Evolutionary conservation across 2,113 vertebrate genomes (phyloP), one percentile per base, ranked within the genome.

Genomic region (Picathartes gymnocephalus): DNA sequence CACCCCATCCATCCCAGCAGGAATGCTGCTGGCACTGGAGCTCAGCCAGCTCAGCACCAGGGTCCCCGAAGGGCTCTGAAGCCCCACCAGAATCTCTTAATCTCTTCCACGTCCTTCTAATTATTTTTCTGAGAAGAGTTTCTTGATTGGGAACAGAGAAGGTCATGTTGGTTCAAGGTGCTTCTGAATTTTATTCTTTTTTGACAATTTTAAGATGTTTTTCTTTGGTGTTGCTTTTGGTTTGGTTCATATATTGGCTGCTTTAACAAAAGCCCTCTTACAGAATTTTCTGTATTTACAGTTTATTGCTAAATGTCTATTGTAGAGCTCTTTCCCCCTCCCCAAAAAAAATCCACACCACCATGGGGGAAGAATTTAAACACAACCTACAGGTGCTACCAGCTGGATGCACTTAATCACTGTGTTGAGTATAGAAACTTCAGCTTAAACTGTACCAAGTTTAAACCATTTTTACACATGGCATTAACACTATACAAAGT

Each of bases 121-220:
- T n/a, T 23, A 6, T 42, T 70, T 23, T 70, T 56, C 42, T 16
- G 15, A 24, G 37, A 50, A 23, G 37, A 58, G 39, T 30, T 73
- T 61, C 53, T 39, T 30, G 48, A 37, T 18, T n/a, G 9, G 23
- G 42, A n/a, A 42, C 50, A 33, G 21, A 73, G 19, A 22, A 57
- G 18, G 7, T 23, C 0, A 0, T 30, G 50, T 9, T 66, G 39
- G 22, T 47, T 64, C 31, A 45, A 56, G 37, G 8, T 51, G 15
- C 42, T 80, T 83, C 65, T 71, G 30, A 65, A 31, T 93, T 89
- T 8, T 35, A 53, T 79, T 81, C 1, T 35, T 78, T 68, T 73
- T 76, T 60, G 9, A 39, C 13, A 39, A 24, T 22, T 85, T 66
- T 18, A 58, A n/a, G 35, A 82, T 17, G 7, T 15, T 47, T 56